These are phyloP conservation scores for Hippopotamyrus pictus DNA, from an alignment of 2,797 vertebrate genomes.

Conservation along the genomic window DNA sequence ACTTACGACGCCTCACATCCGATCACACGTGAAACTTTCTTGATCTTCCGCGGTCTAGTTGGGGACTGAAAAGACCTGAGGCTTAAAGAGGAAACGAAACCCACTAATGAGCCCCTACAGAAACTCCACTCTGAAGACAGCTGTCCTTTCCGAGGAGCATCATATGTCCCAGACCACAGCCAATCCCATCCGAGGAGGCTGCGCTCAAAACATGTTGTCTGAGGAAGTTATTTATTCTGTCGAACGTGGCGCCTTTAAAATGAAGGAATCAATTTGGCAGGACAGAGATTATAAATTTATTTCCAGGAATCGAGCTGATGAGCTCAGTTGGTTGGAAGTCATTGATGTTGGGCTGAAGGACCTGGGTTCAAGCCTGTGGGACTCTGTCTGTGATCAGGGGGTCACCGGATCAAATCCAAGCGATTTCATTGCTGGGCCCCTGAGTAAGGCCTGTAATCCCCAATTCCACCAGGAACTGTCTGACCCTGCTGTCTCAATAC, in stretches of 20 bases:
- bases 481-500: not conserved
- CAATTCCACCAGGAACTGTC: not conserved
- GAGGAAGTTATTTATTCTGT: not conserved
- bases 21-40: not conserved
- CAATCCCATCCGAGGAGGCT: not conserved
- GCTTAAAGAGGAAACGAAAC: not conserved
- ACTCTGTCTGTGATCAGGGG: not conserved
- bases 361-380: not conserved
- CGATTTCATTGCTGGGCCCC: not conserved
- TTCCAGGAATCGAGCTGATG: not conserved
- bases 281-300: not conserved
- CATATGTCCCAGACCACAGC: not conserved
- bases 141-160: not conserved
- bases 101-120: conserved; percentile 1
- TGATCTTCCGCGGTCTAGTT: not conserved
- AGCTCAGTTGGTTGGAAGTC: not conserved
- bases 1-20: not conserved
- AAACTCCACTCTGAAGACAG: conserved; percentile 5
- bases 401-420: not conserved
- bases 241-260: not conserved
- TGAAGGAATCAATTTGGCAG: not conserved
- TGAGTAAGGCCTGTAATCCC: not conserved
- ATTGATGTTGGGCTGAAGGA: not conserved
- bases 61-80: not conserved
- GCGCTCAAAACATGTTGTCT: not conserved